These are phyloP conservation scores for Acronicta psi DNA, from an alignment of 2,888 invertebrate genomes.

Conservation along the genomic window DNA sequence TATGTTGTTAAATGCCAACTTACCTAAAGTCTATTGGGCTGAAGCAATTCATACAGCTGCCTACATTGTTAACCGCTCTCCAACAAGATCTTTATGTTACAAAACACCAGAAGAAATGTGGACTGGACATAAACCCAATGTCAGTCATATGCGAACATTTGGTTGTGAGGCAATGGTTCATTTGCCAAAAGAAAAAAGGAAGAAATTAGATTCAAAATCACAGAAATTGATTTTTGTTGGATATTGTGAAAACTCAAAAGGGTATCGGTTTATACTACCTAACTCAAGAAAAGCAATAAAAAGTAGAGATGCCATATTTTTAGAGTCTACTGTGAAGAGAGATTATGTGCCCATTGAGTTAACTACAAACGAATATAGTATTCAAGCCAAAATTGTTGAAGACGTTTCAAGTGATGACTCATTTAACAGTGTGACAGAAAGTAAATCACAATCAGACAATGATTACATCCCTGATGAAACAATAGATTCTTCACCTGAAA, in stretches of 20 bases:
- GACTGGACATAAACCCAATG: constrained; percentile 11
- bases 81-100: neutral
- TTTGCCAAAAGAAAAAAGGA: constrained; percentile 9
- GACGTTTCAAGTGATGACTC: no score
- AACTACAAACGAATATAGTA: neutral
- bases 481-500: neutral
- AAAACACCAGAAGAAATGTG: constrained; percentile 13
- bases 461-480: no score
- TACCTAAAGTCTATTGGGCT: constrained; percentile 9
- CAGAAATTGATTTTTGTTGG: constrained; percentile 14
- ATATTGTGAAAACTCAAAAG: constrained; percentile 19
- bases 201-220: constrained; percentile 20
- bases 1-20: constrained; percentile 8
- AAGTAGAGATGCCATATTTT: constrained; percentile 8
- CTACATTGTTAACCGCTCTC: constrained; percentile 5
- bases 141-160: constrained; percentile 10
- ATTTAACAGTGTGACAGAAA: no score
- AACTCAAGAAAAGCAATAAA: neutral
- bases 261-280: constrained; percentile 14
- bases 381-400: no score
- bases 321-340: constrained; percentile 8
- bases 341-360: neutral
- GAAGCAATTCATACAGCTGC: constrained; percentile 17
- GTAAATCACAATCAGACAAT: no score
- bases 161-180: constrained; percentile 16